These are phyloP conservation scores for Pithys albifrons DNA, from an alignment of 2,113 vertebrate species.

Conservation along the genomic window DNA sequence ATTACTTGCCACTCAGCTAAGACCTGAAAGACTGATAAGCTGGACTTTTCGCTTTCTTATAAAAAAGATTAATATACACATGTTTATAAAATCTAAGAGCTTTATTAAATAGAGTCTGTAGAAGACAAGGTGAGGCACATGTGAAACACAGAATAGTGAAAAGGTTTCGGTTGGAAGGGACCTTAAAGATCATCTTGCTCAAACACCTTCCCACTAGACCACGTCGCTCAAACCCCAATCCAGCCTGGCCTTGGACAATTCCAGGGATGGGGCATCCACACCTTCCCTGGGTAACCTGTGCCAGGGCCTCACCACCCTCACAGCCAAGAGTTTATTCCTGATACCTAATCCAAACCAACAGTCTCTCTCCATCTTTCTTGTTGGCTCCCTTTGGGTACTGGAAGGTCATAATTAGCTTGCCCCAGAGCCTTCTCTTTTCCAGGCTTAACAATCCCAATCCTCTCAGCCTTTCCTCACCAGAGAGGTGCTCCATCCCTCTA, in stretches of 20 bases:
- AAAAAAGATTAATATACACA: not conserved
- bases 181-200: not conserved
- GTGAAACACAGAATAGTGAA: not conserved
- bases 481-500: not conserved
- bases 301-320: not conserved
- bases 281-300: not conserved
- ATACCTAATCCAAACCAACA: not conserved
- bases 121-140: fast-evolving
- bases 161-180: not conserved
- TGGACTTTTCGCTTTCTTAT: not conserved
- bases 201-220: fast-evolving
- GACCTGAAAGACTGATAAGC: not conserved
- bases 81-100: not conserved
- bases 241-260: not conserved
- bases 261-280: not conserved
- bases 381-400: not conserved
- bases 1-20: not conserved
- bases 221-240: not conserved
- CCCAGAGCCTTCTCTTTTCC: not conserved
- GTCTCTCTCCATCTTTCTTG: not conserved
- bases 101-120: not conserved
- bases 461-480: not conserved
- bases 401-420: not conserved
- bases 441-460: not conserved
- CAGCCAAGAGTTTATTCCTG: not conserved